Evolutionary conservation across 2,113 vertebrate genomes (phyloP).

Genomic region (Anas platyrhynchos): DNA sequence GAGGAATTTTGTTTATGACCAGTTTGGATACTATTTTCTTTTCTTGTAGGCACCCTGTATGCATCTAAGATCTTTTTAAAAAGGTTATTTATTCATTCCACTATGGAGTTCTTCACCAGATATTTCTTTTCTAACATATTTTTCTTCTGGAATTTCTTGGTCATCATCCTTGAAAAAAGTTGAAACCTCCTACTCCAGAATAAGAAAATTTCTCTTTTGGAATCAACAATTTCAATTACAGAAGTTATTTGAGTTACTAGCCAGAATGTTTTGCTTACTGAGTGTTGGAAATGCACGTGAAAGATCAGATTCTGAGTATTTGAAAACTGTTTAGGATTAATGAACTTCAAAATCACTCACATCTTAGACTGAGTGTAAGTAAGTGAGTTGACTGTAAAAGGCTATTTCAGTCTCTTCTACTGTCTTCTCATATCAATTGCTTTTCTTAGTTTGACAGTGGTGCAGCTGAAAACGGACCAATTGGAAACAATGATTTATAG

Average conservation of each 20-base stretch:
- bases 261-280: not conserved
- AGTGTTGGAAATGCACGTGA: not conserved
- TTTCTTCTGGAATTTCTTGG: not conserved
- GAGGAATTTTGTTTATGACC: not conserved
- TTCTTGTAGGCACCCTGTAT: not conserved
- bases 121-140: not conserved
- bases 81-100: not conserved
- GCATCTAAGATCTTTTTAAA: not conserved
- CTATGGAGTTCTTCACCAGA: not conserved
- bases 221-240: not conserved
- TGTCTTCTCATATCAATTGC: not conserved
- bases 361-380: not conserved
- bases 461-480: not conserved
- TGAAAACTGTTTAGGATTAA: not conserved
- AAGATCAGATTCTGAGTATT: not conserved
- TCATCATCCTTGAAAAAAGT: not conserved
- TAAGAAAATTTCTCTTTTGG: not conserved
- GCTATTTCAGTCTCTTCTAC: not conserved
- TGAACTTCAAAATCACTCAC: not conserved
- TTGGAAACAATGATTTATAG: constrained; percentile 29
- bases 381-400: not conserved
- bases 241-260: not conserved
- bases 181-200: not conserved
- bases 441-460: not conserved
- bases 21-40: not conserved